Evolutionary conservation across 1,140 invertebrate genomes (phyloP), one percentile per base, ranked within the genome.

Genomic region (Psilanteris sp.): DNA sequence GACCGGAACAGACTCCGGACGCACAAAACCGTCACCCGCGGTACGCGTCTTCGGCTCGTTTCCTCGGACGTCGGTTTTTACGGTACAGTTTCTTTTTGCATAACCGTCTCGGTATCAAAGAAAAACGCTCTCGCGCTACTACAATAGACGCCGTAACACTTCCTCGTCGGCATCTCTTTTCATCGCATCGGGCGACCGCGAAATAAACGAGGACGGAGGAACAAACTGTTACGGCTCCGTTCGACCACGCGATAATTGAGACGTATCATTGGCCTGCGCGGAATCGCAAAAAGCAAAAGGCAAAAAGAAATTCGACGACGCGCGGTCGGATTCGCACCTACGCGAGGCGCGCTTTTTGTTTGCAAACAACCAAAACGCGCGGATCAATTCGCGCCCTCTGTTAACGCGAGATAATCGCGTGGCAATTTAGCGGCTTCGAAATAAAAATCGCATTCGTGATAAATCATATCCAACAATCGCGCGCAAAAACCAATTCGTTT

Each of bases 91-190:
- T 57, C 43, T 68, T 57, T 67, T 68, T 57, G 52, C 64, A 66
- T 57, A 50, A 68, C 52, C 41, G 52, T 68, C 64, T 59, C 27
- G 6, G 52, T 34, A 67, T 67, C 36, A 29, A 22, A 43, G 52
- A 68, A 68, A 68, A 57, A 68, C 41, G 37, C n/a, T 50, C 31
- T 48, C 32, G 26, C 15, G 10, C 31, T 50, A 50, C 34, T 57
- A 68, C 64, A 68, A 68, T 68, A 50, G 52, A 55, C 31, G 29
- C 15, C 34, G 50, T 68, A 57, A 59, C 34, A 68, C 43, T 68
- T 68, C 64, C 52, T 57, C 27, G 48, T 57, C 39, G 41, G 11
- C 14, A 0, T 59, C 52, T 57, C 52, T 68, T 1, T 68, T 15
- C 36, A 43, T 57, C 32, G 7, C 50, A 4, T 1, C 1, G 13